Percentiles rank a stretch among this genome's conserved stretches.
Evolutionary conservation across 2,113 vertebrate genomes (phyloP).

Genomic region (Myanophis thanlyinensis): DNA sequence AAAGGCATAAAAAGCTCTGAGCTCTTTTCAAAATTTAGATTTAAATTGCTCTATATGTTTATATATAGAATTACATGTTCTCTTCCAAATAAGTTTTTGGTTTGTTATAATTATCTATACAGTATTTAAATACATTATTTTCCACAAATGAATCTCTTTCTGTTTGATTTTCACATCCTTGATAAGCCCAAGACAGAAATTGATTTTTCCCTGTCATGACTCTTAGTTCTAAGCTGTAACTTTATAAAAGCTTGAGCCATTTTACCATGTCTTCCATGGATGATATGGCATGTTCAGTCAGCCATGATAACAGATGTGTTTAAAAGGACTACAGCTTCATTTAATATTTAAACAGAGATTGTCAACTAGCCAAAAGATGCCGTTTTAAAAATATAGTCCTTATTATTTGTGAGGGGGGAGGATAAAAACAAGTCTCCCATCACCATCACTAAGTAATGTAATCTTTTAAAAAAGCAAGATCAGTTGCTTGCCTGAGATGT

Average conservation of each 20-base stretch:
- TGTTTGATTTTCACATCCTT: not conserved
- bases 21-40: not conserved
- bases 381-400: not conserved
- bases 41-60: not conserved
- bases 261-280: not conserved
- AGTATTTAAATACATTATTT: not conserved
- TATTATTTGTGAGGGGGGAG: not conserved
- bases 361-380: not conserved
- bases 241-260: not conserved
- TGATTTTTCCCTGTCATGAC: not conserved
- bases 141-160: not conserved
- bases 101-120: not conserved
- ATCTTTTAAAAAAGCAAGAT: not conserved
- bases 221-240: constrained; percentile 8
- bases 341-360: not conserved
- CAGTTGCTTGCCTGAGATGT: not conserved
- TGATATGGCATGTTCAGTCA: not conserved
- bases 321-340: not conserved
- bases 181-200: not conserved
- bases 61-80: not conserved
- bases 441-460: not conserved
- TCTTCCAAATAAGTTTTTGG: not conserved
- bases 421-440: not conserved
- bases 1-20: not conserved
- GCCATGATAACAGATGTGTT: not conserved